These are phyloP conservation scores for Nycticorax nycticorax DNA, from an alignment of 2,113 vertebrate species.

Conservation along the genomic window DNA sequence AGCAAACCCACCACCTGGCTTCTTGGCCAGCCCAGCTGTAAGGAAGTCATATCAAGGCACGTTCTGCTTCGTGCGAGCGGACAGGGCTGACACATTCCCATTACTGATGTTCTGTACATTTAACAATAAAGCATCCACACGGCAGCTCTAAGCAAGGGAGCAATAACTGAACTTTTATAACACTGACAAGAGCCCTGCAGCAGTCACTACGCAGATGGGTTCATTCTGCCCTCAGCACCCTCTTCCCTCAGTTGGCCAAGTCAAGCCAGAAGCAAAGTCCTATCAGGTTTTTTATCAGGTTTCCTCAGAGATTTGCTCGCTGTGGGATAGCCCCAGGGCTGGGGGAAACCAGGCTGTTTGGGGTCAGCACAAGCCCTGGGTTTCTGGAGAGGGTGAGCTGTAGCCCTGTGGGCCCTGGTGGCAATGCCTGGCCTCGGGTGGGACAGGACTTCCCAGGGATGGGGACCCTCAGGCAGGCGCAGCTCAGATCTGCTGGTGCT, in stretches of 20 bases:
- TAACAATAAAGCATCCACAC: background rate
- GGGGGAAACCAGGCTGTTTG: background rate
- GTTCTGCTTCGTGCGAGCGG: background rate
- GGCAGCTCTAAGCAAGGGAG: background rate
- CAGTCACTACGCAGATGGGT: too few species aligned
- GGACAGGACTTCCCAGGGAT: background rate
- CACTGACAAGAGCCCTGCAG: background rate
- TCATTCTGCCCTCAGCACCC: background rate
- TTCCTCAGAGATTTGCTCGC: background rate
- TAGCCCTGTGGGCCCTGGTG: background rate
- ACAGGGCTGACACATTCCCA: background rate
- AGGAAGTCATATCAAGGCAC: background rate
- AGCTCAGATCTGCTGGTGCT: background rate
- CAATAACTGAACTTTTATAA: background rate
- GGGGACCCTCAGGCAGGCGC: background rate
- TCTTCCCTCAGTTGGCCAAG: background rate
- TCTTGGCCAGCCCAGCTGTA: background rate
- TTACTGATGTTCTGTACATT: background rate
- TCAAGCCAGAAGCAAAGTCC: background rate
- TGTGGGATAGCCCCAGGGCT: background rate
- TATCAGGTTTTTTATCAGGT: too few species aligned
- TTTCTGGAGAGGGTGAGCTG: background rate
- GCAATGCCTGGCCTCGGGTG: background rate
- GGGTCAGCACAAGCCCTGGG: background rate
- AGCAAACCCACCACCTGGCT: rapidly evolving